phyloP scores from a whole-genome alignment of 2,888 invertebrate species.

The Flexamia atlantica region DNA sequence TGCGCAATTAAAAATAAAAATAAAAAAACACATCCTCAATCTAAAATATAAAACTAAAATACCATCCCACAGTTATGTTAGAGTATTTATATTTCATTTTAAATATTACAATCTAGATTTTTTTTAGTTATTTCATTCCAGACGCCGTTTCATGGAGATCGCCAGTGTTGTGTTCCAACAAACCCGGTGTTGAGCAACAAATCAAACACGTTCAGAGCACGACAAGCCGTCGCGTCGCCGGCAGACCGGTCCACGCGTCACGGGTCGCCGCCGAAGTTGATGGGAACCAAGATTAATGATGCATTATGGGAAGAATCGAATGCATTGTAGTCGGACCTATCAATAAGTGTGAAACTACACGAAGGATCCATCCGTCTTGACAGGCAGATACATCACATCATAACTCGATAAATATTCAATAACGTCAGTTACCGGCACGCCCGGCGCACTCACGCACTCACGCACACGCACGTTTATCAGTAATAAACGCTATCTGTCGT shows the following conservation, averaged over 20 bases:
- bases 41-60: no score
- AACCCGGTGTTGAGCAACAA: no score
- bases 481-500: constrained; percentile 34
- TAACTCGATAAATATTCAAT: constrained; percentile 51
- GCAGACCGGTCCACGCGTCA: neutral
- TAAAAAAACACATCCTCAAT: no score
- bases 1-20: no score
- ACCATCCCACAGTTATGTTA: no score
- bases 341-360: constrained; percentile 53
- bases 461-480: constrained; percentile 38
- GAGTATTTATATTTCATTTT: no score
- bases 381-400: constrained; percentile 37
- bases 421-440: neutral
- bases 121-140: no score
- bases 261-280: constrained; percentile 35
- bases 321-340: constrained; percentile 48
- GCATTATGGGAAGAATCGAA: constrained; percentile 49
- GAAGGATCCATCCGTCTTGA: constrained; percentile 49
- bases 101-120: no score
- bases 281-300: constrained; percentile 53
- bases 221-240: no score
- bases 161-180: no score
- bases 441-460: neutral
- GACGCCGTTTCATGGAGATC: no score
- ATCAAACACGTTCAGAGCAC: no score